Percentiles rank a stretch among this genome's conserved stretches.
These are phyloP conservation scores for Drosophila mimetica DNA, from an alignment of 2,888 invertebrate genomes.

Conservation along the genomic window DNA sequence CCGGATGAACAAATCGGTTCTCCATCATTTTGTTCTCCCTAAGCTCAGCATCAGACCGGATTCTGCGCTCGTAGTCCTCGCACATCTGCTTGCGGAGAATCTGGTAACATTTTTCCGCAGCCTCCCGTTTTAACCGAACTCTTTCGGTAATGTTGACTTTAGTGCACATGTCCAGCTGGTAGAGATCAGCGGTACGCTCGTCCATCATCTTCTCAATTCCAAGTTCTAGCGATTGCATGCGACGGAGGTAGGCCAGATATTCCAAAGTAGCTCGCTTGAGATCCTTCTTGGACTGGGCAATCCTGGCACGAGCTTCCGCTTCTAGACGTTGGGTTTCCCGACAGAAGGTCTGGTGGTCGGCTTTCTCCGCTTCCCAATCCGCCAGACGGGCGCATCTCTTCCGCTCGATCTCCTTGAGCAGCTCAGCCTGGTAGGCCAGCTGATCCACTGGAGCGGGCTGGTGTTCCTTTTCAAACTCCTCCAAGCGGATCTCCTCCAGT, in stretches of 20 bases:
- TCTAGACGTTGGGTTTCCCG: conserved; percentile 68
- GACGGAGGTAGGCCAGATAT: conserved; percentile 73
- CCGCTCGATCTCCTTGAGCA: conserved; percentile 61
- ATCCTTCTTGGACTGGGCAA: conserved; percentile 51
- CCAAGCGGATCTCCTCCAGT: conserved; percentile 63
- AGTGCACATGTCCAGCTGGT: conserved; percentile 70
- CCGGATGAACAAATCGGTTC: conserved; percentile 74
- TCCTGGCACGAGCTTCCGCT: conserved; percentile 53
- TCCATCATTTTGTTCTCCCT: conserved; percentile 76
- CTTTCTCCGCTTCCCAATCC: conserved; percentile 53
- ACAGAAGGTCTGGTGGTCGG: conserved; percentile 69
- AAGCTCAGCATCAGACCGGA: conserved; percentile 67
- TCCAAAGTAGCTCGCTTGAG: conserved; percentile 69
- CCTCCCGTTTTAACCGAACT: conserved; percentile 60
- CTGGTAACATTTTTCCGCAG: conserved; percentile 68
- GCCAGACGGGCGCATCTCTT: conserved; percentile 44
- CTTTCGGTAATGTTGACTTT: conserved; percentile 65
- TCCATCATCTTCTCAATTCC: conserved; percentile 68
- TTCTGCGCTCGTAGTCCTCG: conserved; percentile 69
- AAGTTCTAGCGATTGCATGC: conserved; percentile 68
- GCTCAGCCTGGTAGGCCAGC: conserved; percentile 65
- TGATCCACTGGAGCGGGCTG: conserved; percentile 13
- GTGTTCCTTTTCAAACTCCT: conserved; percentile 60
- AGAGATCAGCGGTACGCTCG: conserved; percentile 71
- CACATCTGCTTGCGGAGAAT: conserved; percentile 75